Percentiles rank a stretch among this genome's conserved stretches.
phyloP scores from a whole-genome alignment of 2,797 vertebrate species.

The Setipinna tenuifilis region DNA sequence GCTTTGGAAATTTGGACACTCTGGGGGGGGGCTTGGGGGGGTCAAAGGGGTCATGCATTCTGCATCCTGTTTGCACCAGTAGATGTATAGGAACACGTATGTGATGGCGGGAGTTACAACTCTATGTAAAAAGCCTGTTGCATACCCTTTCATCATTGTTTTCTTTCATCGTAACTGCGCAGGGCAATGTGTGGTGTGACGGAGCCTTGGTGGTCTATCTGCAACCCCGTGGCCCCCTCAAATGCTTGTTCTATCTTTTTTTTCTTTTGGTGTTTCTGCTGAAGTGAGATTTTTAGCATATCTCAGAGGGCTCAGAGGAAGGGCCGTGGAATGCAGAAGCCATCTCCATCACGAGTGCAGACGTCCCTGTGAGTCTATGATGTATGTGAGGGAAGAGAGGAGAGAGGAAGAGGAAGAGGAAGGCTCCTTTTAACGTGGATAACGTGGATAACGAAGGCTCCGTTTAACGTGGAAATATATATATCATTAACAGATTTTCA shows the following conservation, averaged over 20 bases:
- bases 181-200: too few species aligned
- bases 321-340: conserved; percentile 44
- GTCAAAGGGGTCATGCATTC: background rate
- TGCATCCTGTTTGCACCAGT: background rate
- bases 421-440: too few species aligned
- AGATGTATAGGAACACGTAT: background rate
- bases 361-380: background rate
- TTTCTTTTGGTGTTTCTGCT: conserved; percentile 27
- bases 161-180: too few species aligned
- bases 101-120: too few species aligned
- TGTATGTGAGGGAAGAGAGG: background rate
- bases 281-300: conserved; percentile 29
- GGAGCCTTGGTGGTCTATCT: background rate
- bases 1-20: background rate
- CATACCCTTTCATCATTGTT: too few species aligned
- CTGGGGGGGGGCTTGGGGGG: too few species aligned
- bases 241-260: conserved; percentile 36
- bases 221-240: background rate
- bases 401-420: background rate
- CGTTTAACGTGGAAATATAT: too few species aligned
- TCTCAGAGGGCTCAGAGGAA: conserved; percentile 35
- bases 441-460: too few species aligned
- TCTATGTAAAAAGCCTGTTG: too few species aligned
- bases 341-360: background rate
- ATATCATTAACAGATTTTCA: too few species aligned